These are phyloP conservation scores for Agriotes lineatus DNA, from an alignment of 2,888 invertebrate genomes.

Conservation along the genomic window DNA sequence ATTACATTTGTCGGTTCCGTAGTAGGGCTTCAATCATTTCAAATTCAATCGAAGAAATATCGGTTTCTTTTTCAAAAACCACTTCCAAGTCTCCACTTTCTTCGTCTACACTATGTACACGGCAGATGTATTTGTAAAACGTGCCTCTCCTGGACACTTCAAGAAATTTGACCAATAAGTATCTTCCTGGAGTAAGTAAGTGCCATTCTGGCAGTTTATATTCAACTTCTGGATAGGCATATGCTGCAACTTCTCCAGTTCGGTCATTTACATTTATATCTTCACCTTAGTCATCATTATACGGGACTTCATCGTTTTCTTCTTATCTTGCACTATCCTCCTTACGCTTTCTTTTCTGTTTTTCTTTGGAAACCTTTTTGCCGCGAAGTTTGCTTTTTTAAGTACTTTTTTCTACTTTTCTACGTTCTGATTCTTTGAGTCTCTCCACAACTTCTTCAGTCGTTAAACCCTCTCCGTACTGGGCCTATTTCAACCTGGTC, in stretches of 20 bases:
- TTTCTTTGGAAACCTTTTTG: neutral
- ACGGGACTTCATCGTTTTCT: neutral
- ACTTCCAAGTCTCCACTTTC: no score
- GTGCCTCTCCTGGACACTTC: neutral
- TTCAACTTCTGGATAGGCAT: neutral
- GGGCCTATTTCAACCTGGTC: neutral
- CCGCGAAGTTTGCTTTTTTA: neutral
- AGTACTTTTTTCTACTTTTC: neutral
- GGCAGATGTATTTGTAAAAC: neutral
- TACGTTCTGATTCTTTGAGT: neutral
- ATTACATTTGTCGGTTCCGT: no score
- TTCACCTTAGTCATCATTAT: neutral
- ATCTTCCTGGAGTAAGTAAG: neutral
- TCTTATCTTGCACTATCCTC: neutral
- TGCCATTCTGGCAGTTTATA: no score
- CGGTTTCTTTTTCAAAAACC: no score
- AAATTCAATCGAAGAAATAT: no score
- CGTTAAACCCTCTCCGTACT: neutral
- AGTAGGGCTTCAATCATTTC: no score
- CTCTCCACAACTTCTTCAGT: neutral
- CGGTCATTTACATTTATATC: neutral
- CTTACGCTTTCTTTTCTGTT: neutral
- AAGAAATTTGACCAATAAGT: neutral
- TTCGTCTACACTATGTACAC: neutral
- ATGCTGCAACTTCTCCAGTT: neutral